Evolutionary conservation across 2,888 invertebrate species (phyloP).

Genomic region (Drosophila kokeensis): DNA sequence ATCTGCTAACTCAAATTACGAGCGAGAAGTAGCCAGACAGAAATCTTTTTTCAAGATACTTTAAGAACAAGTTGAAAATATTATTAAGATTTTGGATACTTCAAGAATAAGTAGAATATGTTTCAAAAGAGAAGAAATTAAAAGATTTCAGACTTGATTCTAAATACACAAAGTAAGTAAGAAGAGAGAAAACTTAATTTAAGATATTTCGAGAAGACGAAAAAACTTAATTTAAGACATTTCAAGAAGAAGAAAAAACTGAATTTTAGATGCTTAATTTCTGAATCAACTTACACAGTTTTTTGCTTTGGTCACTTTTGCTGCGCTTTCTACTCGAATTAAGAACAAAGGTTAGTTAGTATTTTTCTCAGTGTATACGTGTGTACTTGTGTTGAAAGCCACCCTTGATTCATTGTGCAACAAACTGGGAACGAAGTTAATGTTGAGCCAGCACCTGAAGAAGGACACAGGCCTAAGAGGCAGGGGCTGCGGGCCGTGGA

Average conservation of each 20-base stretch:
- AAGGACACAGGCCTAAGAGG: not conserved
- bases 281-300: not conserved
- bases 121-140: not conserved
- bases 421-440: constrained; percentile 36
- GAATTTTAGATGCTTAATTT: not conserved
- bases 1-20: not conserved
- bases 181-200: not conserved
- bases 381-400: not conserved
- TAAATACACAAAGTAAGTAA: not conserved
- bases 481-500: too few relatives aligned
- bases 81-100: not conserved
- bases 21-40: not conserved
- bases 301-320: not conserved
- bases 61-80: not conserved
- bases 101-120: not conserved
- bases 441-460: constrained; percentile 32
- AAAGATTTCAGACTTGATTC: not conserved
- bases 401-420: constrained; percentile 10
- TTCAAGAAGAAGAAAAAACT: too few relatives aligned
- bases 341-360: too few relatives aligned
- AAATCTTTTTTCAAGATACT: not conserved
- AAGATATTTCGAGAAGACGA: not conserved
- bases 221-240: not conserved
- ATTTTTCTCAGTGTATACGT: not conserved
- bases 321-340: not conserved